phyloP scores from a whole-genome alignment of 2,113 vertebrate genomes.

The Carassius gibelio region DNA sequence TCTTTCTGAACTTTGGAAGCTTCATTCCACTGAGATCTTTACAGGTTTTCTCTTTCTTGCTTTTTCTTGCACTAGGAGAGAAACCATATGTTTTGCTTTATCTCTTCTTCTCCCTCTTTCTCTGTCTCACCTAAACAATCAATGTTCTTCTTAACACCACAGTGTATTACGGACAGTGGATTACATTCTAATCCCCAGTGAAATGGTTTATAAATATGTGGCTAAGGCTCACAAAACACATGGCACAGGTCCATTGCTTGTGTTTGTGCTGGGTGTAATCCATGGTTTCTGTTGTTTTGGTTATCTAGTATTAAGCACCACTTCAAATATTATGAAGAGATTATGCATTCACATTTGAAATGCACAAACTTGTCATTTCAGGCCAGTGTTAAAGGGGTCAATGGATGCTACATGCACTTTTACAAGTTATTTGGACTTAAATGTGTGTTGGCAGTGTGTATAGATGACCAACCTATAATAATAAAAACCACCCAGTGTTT shows the following conservation, averaged over 20 bases:
- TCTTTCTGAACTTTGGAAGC: conserved; percentile 31
- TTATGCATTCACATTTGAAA: background rate
- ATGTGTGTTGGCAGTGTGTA: no score
- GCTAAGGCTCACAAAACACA: background rate
- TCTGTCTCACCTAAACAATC: background rate
- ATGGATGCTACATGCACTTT: no score
- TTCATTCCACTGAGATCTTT: conserved; percentile 1
- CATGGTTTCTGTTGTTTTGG: conserved; percentile 24
- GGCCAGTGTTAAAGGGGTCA: background rate
- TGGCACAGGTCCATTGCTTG: background rate
- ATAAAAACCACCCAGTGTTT: no score
- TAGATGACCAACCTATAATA: no score
- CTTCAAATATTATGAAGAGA: conserved; percentile 11
- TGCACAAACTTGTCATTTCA: background rate
- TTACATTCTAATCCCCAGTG: conserved; percentile 27
- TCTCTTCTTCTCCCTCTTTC: background rate
- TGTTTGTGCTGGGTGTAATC: conserved; percentile 22
- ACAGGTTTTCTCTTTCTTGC: background rate
- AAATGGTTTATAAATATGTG: conserved; percentile 32
- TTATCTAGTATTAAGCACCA: background rate
- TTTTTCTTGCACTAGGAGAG: background rate
- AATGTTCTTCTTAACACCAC: conserved; percentile 2
- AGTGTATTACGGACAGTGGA: conserved; percentile 1
- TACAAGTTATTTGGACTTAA: no score
- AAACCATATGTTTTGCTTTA: background rate